Evolutionary conservation across 1,140 invertebrate species (phyloP).

Genomic region (Cydia pomonella): DNA sequence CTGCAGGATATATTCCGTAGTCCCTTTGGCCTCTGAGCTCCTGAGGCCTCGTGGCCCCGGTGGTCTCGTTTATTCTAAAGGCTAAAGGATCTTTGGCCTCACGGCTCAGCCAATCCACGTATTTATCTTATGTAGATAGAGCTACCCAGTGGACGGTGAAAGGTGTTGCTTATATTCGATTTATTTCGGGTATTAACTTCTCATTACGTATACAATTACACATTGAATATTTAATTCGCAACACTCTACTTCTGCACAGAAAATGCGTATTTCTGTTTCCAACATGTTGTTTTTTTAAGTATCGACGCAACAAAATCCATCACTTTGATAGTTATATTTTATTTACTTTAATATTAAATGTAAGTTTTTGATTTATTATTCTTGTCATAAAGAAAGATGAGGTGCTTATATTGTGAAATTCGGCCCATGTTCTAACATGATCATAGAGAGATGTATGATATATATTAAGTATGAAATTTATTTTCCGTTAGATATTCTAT

Average conservation of each 20-base stretch:
- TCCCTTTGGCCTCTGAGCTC: background rate
- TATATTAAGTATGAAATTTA: constrained; percentile 51
- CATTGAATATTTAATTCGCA: background rate
- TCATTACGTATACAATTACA: background rate
- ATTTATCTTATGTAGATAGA: background rate
- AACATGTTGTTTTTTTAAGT: background rate
- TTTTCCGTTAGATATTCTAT: constrained; percentile 46
- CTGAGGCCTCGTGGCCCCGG: background rate
- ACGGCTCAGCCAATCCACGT: background rate
- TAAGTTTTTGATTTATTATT: constrained; percentile 50
- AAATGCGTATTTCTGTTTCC: background rate
- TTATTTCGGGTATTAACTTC: constrained; percentile 1
- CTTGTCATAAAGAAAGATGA: constrained; percentile 57
- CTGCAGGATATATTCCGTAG: background rate
- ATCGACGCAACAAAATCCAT: constrained; percentile 22
- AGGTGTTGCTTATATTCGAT: constrained; percentile 10
- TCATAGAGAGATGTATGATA: constrained; percentile 56
- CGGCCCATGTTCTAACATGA: constrained; percentile 37
- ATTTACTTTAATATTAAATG: constrained; percentile 39
- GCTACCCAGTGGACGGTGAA: background rate
- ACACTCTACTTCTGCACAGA: background rate
- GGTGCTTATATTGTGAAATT: constrained; percentile 61
- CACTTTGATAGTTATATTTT: constrained; percentile 36
- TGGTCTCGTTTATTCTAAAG: background rate
- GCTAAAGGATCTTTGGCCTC: background rate